Evolutionary conservation across 2,888 invertebrate genomes (phyloP), one percentile per base, ranked within the genome.

Genomic region (Willowsia nigromaculata): DNA sequence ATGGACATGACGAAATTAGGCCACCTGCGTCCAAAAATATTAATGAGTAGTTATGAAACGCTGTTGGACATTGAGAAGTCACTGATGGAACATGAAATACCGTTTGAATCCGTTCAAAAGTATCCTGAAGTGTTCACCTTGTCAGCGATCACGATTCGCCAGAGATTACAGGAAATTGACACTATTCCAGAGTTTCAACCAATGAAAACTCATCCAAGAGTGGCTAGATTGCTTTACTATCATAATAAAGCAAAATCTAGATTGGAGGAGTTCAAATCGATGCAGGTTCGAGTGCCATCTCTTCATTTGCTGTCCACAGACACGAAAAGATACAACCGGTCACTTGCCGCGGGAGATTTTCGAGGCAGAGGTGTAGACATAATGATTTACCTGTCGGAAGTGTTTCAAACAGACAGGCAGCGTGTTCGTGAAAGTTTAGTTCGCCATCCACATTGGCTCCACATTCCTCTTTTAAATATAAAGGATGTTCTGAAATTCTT

Each of bases 381-480:
- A 1, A 90, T 94, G 0, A 92, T 93, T 5, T 95, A 94, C 91
- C 91, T 95, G 13, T 92, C 94, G 11, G 93, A 94, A n/a, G 90
- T 94, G 15, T 93, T 95, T 1, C 86, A 93, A 81, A 88, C 93
- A 68, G 80, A 93, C 80, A 91, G 93, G 88, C 90, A 91, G 53
- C 89, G 93, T 59, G 92, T 95, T 13, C 93, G 94, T 7, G 92
- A 92, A 47, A 90, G 93, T 89, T 93, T 96, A 22, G 94, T 93
- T 22, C 94, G 94, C 6, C 96, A 97, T 94, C 96, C 96, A 3
- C 96, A 95, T 93, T 96, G 96, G 95, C 94, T 95, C 13, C 95
- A 96, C 92, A 95, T 96, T 22, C 95, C 96, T 0, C 93, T 96
- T 0, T 91, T 94, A 9, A 94, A 95, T 22, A 95, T 96, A 3